Conservation (phyloP, 2,113 vertebrate species). For the Dolichallabes microphthalmus region DNA sequence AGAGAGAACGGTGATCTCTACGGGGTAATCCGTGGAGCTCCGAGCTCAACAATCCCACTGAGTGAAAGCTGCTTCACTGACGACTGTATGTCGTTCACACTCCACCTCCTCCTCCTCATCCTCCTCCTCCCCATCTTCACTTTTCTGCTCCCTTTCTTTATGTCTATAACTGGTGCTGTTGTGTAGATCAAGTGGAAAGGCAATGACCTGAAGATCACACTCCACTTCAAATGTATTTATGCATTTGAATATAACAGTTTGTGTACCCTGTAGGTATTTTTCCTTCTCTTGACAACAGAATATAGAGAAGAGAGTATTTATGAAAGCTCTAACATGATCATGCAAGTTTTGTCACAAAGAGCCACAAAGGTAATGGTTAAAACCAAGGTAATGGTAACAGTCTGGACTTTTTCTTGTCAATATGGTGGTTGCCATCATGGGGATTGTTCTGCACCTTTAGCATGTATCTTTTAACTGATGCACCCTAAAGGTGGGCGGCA, state of each 20-base stretch:
- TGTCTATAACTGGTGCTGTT: background rate
- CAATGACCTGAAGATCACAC: background rate
- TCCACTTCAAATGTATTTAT: background rate
- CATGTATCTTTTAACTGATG: background rate
- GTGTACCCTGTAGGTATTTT: background rate
- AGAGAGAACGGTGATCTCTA: background rate
- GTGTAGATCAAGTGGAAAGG: conserved; percentile 1
- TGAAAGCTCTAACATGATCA: background rate
- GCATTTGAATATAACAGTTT: background rate
- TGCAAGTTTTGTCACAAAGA: background rate
- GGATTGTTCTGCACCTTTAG: background rate
- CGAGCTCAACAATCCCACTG: conserved; percentile 65
- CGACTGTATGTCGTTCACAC: conserved; percentile 51
- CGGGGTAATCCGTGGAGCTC: conserved; percentile 38
- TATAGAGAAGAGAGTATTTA: background rate
- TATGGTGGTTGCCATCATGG: background rate
- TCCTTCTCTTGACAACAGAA: background rate
- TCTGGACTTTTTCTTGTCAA: background rate
- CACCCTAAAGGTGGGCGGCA: too few relatives aligned
- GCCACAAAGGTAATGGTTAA: background rate
- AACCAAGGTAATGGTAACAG: background rate
- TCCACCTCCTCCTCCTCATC: conserved; percentile 34
- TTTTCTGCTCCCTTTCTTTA: background rate
- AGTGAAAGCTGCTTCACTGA: conserved; percentile 71
- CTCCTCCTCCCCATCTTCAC: conserved; percentile 54